Base-by-base conservation (phyloP, 2,797 vertebrate genomes). In the Pachyuromys duprasi region DNA sequence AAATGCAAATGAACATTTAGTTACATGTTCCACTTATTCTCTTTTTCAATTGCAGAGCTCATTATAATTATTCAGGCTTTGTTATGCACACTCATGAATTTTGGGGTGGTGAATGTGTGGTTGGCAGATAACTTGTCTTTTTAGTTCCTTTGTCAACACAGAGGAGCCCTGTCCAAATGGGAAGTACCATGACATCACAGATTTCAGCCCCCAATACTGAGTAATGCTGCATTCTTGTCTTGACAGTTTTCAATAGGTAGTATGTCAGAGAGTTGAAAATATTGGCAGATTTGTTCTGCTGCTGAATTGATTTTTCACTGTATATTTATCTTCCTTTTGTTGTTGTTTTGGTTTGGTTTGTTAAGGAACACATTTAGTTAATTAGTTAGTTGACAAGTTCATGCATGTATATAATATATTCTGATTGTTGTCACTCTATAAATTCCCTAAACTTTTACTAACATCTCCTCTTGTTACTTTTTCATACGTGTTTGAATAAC, bases 31-130 rank as follows among this genome's bases (percentile, higher is more conserved):
- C 42, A 81, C 53, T 57, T 36, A 42, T 49, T 92, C 76, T n/a
- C 83, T 42, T 42, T 49, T 60, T 42, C 39, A 69, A 53, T 70
- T 62, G 33, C 57, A 70, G 5, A 18, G 36, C 33, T 60, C 63
- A 75, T 90, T 86, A 81, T 67, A 90, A 75, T 87, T 90, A 89
- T 70, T 14, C 17, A 33, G n/a, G 24, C 65, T 81, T 72, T 36
- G 36, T 57, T 81, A 8, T 49, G 36, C 72, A 20, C 36, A 67
- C n/a, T 60, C 33, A 53, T 67, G 49, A 7, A 39, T 86, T n/a
- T n/a, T 15, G 57, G 65, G 33, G 7, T 84, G 45, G 39, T 11
- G 33, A 79, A 33, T 45, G 22, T 75, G 49, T 79, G 26, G 13
- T 22, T 72, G n/a, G 65, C n/a, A 31, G 28, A 14, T 49, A 26